phyloP scores from a whole-genome alignment of 1,140 invertebrate genomes.

The Adelges cooleyi region DNA sequence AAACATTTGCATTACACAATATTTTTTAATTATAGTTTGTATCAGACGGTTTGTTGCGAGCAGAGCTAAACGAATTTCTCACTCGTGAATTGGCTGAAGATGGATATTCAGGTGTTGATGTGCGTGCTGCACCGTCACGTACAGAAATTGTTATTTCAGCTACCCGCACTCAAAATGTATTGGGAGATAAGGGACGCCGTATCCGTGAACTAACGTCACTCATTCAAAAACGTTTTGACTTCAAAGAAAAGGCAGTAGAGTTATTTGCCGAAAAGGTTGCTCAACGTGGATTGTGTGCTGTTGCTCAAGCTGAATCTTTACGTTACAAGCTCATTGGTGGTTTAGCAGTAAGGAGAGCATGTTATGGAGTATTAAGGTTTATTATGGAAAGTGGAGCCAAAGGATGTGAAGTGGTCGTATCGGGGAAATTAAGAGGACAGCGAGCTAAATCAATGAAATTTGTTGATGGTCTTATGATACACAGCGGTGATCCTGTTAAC shows the following conservation, averaged over 20 bases:
- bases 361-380: slow-evolving; percentile 97
- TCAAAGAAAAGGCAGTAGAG: slow-evolving; percentile 82
- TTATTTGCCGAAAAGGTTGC: slow-evolving; percentile 98
- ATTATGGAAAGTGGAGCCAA: slow-evolving; percentile 98
- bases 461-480: slow-evolving; percentile 99
- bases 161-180: slow-evolving; percentile 91
- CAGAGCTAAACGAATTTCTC: slow-evolving; percentile 97
- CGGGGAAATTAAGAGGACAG: slow-evolving; percentile 95
- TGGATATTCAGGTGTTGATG: slow-evolving; percentile 98
- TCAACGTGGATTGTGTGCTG: slow-evolving; percentile 93
- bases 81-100: slow-evolving; percentile 97
- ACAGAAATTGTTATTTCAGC: slow-evolving; percentile 99
- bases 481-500: slow-evolving; percentile 95
- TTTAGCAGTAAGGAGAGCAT: slow-evolving; percentile 79
- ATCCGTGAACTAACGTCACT: slow-evolving; percentile 96
- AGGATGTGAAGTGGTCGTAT: slow-evolving; percentile 97
- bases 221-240: slow-evolving; percentile 95
- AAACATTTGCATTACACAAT: no score
- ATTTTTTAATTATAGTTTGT: slow-evolving; percentile 81
- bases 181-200: slow-evolving; percentile 87
- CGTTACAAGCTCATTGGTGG: slow-evolving; percentile 97
- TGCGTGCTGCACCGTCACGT: slow-evolving; percentile 81
- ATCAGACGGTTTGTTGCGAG: slow-evolving; percentile 95
- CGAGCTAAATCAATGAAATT: slow-evolving; percentile 99
- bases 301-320: slow-evolving; percentile 97